Evolutionary conservation across 2,888 invertebrate genomes (phyloP).

Genomic region (Clivina fossor): DNA sequence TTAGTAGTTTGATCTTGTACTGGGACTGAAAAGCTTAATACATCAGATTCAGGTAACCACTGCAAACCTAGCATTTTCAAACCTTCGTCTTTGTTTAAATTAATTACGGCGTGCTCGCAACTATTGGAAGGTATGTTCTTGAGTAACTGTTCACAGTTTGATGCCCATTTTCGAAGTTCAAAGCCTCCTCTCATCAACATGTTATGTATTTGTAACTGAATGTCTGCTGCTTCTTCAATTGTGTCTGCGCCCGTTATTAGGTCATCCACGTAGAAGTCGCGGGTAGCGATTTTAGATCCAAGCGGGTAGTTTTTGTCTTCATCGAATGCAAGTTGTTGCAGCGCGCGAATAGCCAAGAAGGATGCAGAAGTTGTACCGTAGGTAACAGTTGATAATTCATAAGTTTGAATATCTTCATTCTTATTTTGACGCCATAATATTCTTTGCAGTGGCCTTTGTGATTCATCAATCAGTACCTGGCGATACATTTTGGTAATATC

Average conservation of each 20-base stretch:
- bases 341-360: no score
- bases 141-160: no score
- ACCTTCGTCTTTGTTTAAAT: no score
- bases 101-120: no score
- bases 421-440: constrained; percentile 8
- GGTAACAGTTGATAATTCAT: no score
- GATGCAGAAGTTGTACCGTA: no score
- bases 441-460: background rate
- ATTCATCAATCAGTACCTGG: constrained; percentile 2
- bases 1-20: constrained; percentile 36
- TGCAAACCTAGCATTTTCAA: no score
- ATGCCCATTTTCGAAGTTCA: no score
- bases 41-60: no score
- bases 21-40: no score
- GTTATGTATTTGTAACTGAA: constrained; percentile 1
- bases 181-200: no score
- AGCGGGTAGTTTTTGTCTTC: constrained; percentile 1
- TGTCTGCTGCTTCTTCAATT: background rate
- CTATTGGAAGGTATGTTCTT: no score
- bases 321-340: constrained; percentile 1
- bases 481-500: constrained; percentile 9
- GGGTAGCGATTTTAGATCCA: constrained; percentile 1
- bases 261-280: constrained; percentile 14
- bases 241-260: constrained; percentile 6
- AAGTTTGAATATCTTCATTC: constrained; percentile 3